These are phyloP conservation scores for Strongylocentrotus purpuratus DNA, from an alignment of 35 echinoderm and acorn worm species.

Conservation along the genomic window DNA sequence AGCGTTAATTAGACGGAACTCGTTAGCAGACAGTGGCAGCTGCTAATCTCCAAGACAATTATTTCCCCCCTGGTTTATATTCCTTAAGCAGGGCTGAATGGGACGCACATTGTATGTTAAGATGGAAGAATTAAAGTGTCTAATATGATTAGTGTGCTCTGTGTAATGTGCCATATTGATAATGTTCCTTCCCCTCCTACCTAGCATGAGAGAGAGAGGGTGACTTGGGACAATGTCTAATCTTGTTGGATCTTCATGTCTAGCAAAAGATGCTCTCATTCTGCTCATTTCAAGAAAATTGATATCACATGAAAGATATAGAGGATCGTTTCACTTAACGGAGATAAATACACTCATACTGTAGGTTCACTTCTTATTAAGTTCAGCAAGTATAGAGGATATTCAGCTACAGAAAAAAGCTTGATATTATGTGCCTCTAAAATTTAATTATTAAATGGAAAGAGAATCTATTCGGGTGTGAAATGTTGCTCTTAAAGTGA, in stretches of 20 bases:
- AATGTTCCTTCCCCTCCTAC: background rate
- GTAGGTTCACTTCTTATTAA: too few species aligned
- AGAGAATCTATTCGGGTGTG: too few species aligned
- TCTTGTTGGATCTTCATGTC: background rate
- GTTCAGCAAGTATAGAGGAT: background rate
- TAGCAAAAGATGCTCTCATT: background rate
- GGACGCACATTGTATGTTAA: background rate
- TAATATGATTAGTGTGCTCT: background rate
- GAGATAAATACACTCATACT: too few species aligned
- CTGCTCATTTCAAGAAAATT: background rate
- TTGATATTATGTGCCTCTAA: background rate
- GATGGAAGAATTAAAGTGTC: constrained; percentile 29
- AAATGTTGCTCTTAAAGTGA: too few species aligned
- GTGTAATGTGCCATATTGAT: background rate
- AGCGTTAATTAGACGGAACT: constrained; percentile 51
- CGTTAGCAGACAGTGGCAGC: constrained; percentile 20
- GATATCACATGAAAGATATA: background rate
- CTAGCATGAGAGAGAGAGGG: background rate
- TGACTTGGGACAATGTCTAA: background rate
- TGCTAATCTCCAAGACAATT: constrained; percentile 38
- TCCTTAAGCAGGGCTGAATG: constrained; percentile 22
- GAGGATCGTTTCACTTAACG: background rate
- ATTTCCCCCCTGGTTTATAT: constrained; percentile 13
- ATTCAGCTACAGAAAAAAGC: background rate
- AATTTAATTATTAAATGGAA: too few species aligned